Evolutionary conservation across 1,140 invertebrate species (phyloP).

Genomic region (Mesaphorura yosii): DNA sequence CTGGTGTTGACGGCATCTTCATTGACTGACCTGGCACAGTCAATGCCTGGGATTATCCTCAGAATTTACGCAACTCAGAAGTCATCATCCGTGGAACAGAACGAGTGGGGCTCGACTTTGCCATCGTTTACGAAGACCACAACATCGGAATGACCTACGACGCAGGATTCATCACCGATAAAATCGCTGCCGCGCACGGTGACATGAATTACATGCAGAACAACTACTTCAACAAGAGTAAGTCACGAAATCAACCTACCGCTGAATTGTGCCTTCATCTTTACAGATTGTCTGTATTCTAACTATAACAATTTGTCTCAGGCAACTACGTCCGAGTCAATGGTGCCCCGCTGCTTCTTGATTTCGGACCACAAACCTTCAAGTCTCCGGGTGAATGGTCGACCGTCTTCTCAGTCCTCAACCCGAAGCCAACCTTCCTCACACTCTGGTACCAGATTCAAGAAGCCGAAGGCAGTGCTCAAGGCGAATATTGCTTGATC

Average conservation of each 20-base stretch:
- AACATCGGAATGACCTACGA: slow-evolving; percentile 12
- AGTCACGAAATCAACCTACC: too few species aligned
- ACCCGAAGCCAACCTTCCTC: neutral
- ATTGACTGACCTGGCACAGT: slow-evolving; percentile 14
- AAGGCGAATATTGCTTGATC: slow-evolving; percentile 24
- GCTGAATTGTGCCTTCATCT: too few species aligned
- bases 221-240: slow-evolving; percentile 7
- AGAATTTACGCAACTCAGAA: slow-evolving; percentile 7
- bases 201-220: slow-evolving; percentile 11
- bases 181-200: neutral
- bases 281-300: too few species aligned
- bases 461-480: slow-evolving; percentile 1
- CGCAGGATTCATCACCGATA: slow-evolving; percentile 10
- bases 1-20: slow-evolving; percentile 13
- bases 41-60: slow-evolving; percentile 15
- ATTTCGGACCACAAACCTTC: slow-evolving; percentile 11
- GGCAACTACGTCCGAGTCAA: slow-evolving; percentile 9
- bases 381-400: neutral
- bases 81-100: slow-evolving; percentile 6
- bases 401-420: neutral
- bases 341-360: slow-evolving; percentile 7
- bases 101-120: slow-evolving; percentile 10
- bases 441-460: slow-evolving; percentile 4
- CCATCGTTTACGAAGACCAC: slow-evolving; percentile 15
- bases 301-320: too few species aligned